phyloP scores from a whole-genome alignment of 2,797 vertebrate genomes.

The Erpetoichthys calabaricus region DNA sequence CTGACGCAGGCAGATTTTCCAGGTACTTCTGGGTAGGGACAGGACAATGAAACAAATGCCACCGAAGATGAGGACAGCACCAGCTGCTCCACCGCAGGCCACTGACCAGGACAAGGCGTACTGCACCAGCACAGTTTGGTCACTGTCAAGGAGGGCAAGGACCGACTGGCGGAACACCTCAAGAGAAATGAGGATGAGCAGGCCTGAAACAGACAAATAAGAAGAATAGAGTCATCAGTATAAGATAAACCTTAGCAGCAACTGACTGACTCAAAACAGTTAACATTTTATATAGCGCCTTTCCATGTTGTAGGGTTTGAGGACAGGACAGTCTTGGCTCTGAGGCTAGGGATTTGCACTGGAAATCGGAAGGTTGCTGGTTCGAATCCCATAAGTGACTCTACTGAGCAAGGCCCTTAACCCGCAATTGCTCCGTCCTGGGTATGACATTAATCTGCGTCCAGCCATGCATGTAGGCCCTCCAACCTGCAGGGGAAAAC shows the following conservation, averaged over 20 bases:
- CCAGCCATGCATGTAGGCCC: too few species aligned
- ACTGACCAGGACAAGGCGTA: constrained; percentile 77
- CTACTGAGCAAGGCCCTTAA: too few species aligned
- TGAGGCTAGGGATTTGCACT: too few species aligned
- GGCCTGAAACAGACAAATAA: constrained; percentile 35
- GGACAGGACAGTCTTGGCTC: too few species aligned
- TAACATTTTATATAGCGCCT: background rate
- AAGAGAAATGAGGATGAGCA: constrained; percentile 65
- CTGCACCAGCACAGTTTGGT: constrained; percentile 50
- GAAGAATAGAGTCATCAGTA: background rate
- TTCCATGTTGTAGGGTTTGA: background rate
- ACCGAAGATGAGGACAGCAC: constrained; percentile 56
- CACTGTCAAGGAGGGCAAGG: constrained; percentile 48
- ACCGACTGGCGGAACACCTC: constrained; percentile 73
- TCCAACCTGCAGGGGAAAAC: too few species aligned
- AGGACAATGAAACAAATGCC: constrained; percentile 63
- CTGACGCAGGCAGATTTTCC: constrained; percentile 47
- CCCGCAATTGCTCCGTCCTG: too few species aligned
- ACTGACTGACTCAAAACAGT: too few species aligned
- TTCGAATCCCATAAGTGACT: too few species aligned
- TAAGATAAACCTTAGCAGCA: too few species aligned
- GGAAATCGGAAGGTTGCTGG: too few species aligned
- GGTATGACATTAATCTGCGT: too few species aligned
- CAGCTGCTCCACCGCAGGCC: constrained; percentile 57
- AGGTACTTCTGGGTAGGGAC: constrained; percentile 48